These are phyloP conservation scores for Zaprionus ghesquierei DNA, from an alignment of 1,140 invertebrate genomes.

Conservation along the genomic window DNA sequence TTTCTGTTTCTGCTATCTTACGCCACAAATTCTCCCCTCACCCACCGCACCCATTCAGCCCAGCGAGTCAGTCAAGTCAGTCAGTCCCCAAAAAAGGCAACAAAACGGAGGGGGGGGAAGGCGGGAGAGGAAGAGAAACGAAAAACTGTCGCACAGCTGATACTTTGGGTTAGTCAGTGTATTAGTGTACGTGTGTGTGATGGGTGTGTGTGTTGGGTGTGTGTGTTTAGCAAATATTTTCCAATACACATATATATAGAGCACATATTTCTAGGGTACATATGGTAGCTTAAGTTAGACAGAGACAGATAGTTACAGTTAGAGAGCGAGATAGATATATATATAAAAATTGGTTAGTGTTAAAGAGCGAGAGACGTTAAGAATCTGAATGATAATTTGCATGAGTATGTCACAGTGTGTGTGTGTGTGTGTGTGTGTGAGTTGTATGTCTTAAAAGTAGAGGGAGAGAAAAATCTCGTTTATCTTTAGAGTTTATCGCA, in stretches of 20 bases:
- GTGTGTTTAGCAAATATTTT: slow-evolving; percentile 51
- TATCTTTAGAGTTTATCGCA: slow-evolving; percentile 7
- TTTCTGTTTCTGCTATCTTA: slow-evolving; percentile 60
- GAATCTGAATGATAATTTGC: slow-evolving; percentile 63
- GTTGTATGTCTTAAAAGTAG: neutral
- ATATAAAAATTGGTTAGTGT: slow-evolving; percentile 56
- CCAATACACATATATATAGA: slow-evolving; percentile 64
- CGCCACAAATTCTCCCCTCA: slow-evolving; percentile 41
- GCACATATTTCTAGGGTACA: slow-evolving; percentile 58
- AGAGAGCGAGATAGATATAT: slow-evolving; percentile 45
- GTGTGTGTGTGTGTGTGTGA: slow-evolving; percentile 4
- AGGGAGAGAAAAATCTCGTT: neutral
- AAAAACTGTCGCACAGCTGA: slow-evolving; percentile 41
- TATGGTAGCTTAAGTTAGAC: slow-evolving; percentile 74
- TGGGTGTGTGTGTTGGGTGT: slow-evolving; percentile 35
- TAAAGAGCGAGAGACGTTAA: slow-evolving; percentile 68
- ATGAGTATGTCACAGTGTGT: slow-evolving; percentile 18
- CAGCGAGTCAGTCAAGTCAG: slow-evolving; percentile 25
- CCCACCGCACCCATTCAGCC: slow-evolving; percentile 54
- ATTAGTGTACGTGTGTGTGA: slow-evolving; percentile 14
- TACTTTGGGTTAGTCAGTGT: slow-evolving; percentile 16
- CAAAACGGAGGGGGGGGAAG: neutral
- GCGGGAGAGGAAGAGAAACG: neutral
- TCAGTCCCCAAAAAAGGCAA: slow-evolving; percentile 27
- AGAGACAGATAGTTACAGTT: slow-evolving; percentile 72